Percentiles rank a stretch among this genome's conserved stretches.
phyloP scores from a whole-genome alignment of 2,888 invertebrate species.

The Hyppa rectilinea region DNA sequence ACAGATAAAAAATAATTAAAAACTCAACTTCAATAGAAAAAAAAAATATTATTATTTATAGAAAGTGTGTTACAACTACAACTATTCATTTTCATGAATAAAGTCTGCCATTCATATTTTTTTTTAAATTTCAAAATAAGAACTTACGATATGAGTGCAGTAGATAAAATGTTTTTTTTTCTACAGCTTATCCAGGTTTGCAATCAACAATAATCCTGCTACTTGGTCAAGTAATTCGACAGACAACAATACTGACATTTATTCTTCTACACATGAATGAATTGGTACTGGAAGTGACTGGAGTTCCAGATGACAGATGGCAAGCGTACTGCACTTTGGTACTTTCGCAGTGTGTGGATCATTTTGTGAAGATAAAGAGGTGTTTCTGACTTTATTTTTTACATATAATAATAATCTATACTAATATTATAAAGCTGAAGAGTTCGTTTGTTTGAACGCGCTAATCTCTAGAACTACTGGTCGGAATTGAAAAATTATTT shows the following conservation, averaged over 20 bases:
- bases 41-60: not conserved
- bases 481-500: no score
- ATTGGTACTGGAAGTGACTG: slow-evolving; percentile 74
- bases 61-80: not conserved
- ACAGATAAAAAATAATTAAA: not conserved
- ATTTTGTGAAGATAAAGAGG: slow-evolving; percentile 82
- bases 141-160: not conserved
- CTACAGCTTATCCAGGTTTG: slow-evolving; percentile 81
- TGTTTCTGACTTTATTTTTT: slow-evolving; percentile 46
- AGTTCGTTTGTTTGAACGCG: no score
- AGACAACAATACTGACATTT: slow-evolving; percentile 78
- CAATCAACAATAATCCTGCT: slow-evolving; percentile 83
- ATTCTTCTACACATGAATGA: slow-evolving; percentile 79
- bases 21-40: not conserved
- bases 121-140: not conserved
- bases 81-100: not conserved
- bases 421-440: no score
- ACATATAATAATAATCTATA: no score
- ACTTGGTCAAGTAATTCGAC: slow-evolving; percentile 83
- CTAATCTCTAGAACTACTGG: no score
- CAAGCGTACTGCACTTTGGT: slow-evolving; percentile 75
- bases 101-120: not conserved
- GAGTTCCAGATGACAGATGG: slow-evolving; percentile 70
- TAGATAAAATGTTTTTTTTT: not conserved
- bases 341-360: slow-evolving; percentile 80